Conservation (phyloP, 2,888 invertebrate species). For the Kryphioiulus occultus region DNA sequence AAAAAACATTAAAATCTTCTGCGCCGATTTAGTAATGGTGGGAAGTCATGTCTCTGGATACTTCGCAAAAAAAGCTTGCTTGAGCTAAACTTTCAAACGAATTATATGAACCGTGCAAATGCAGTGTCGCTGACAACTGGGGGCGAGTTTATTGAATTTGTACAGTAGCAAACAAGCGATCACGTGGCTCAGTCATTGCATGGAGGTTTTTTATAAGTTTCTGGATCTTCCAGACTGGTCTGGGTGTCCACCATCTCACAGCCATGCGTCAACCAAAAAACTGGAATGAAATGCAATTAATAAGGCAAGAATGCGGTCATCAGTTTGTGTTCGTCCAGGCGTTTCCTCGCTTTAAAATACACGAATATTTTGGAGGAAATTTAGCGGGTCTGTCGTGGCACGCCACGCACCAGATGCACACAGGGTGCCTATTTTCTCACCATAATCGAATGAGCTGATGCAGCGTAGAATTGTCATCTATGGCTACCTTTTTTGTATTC, state of each 20-base stretch:
- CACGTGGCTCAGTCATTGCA: neutral
- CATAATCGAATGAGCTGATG: neutral
- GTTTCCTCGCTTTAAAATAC: neutral
- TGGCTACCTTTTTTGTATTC: neutral
- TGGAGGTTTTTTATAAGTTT: neutral
- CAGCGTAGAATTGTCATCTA: neutral
- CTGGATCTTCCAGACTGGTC: neutral
- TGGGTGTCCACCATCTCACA: neutral
- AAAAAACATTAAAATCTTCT: neutral
- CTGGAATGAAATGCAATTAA: constrained; percentile 1
- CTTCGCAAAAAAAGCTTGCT: neutral
- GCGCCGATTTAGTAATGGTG: neutral
- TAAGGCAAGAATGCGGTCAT: constrained; percentile 27
- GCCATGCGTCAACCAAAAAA: neutral
- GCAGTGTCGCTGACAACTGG: too few relatives aligned
- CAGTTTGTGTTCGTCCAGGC: neutral
- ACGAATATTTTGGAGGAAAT: neutral
- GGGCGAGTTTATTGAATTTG: too few relatives aligned
- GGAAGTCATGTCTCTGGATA: neutral
- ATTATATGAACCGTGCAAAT: too few relatives aligned
- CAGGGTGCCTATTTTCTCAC: neutral
- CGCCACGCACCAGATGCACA: constrained; percentile 13
- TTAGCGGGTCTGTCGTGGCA: neutral
- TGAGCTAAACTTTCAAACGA: neutral
- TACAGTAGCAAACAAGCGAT: too few relatives aligned